Percentiles rank a stretch among this genome's conserved stretches.
These are phyloP conservation scores for Portunus trituberculatus DNA, from an alignment of 1,140 invertebrate genomes.

Conservation along the genomic window DNA sequence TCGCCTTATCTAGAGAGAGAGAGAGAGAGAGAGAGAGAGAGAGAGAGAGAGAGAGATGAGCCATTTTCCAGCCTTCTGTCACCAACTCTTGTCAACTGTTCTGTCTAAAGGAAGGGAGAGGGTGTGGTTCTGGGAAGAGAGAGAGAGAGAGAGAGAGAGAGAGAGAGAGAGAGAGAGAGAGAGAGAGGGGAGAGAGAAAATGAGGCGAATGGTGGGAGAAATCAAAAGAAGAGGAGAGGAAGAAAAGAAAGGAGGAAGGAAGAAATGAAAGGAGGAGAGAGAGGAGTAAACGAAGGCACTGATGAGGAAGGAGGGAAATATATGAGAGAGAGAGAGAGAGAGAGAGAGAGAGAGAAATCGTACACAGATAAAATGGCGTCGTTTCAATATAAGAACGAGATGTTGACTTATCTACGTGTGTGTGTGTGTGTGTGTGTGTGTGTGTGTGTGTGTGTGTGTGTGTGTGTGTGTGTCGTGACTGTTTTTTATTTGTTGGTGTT, in stretches of 20 bases:
- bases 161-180: constrained; percentile 11
- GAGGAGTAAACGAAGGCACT: background rate
- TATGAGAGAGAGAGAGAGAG: too few relatives aligned
- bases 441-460: too few relatives aligned
- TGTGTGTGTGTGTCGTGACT: too few relatives aligned
- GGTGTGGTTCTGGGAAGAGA: background rate
- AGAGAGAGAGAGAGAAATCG: background rate
- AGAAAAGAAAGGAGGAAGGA: background rate
- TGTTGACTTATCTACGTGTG: background rate
- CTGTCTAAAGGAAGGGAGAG: background rate
- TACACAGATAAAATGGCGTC: background rate
- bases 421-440: too few relatives aligned
- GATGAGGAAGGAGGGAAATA: background rate
- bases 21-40: background rate
- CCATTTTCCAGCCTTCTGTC: constrained; percentile 2
- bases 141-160: constrained; percentile 26
- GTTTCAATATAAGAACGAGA: background rate
- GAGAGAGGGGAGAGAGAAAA: background rate
- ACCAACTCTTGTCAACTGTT: background rate
- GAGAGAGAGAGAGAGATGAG: background rate
- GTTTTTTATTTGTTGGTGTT: too few relatives aligned
- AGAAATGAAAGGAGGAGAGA: background rate
- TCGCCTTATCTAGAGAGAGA: background rate
- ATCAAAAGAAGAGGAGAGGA: background rate
- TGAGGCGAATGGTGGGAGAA: background rate